Evolutionary conservation across 2,113 vertebrate genomes (phyloP).

Genomic region (Mugil cephalus): DNA sequence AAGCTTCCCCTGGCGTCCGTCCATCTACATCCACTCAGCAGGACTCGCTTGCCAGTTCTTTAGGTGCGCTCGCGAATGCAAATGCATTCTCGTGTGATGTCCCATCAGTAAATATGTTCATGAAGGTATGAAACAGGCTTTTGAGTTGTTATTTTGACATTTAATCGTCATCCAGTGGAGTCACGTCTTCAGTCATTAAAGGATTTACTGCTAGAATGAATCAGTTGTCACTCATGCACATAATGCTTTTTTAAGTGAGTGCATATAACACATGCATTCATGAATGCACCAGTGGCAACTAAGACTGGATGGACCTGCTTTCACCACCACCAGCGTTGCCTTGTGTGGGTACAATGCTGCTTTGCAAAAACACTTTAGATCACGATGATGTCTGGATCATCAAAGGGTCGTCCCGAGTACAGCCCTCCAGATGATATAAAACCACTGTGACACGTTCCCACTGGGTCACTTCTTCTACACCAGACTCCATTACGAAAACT

Average conservation of each 20-base stretch:
- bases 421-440: background rate
- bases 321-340: background rate
- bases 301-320: slow-evolving; percentile 31
- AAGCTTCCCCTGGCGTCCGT: background rate
- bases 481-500: slow-evolving; percentile 23
- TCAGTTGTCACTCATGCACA: too few relatives aligned
- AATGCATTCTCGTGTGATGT: too few relatives aligned
- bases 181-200: too few relatives aligned
- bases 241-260: too few relatives aligned
- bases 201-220: too few relatives aligned
- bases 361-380: slow-evolving; percentile 26
- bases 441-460: background rate
- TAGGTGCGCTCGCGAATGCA: too few relatives aligned
- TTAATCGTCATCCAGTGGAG: too few relatives aligned
- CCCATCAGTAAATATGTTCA: too few relatives aligned
- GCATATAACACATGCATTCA: background rate
- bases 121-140: too few relatives aligned
- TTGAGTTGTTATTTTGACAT: too few relatives aligned
- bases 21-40: background rate
- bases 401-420: background rate
- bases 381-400: background rate
- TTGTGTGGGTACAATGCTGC: background rate
- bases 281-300: background rate
- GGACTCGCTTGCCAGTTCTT: too few relatives aligned
- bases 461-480: background rate